Conservation (phyloP, 1,140 invertebrate species). For the Spodoptera litura region DNA sequence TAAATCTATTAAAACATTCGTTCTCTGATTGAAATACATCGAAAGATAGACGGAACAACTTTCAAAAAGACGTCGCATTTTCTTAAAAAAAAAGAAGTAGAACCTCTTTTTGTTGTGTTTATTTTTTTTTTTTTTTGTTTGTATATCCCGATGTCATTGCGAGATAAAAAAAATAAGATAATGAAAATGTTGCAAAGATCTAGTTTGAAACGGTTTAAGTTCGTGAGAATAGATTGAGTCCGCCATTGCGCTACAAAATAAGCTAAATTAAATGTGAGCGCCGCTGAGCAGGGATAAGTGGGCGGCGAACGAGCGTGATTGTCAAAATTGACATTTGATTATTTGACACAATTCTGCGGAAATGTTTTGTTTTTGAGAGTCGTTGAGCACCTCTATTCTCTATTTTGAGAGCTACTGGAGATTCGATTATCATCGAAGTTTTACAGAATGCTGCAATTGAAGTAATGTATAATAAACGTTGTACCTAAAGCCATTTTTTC, state of each 20-base stretch:
- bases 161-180: conserved; percentile 19
- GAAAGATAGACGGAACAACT: neutral
- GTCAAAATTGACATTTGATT: conserved; percentile 17
- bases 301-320: neutral
- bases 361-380: neutral
- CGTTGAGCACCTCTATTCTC: no score
- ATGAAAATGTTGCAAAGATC: conserved; percentile 1
- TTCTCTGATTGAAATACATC: conserved; percentile 22
- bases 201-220: neutral
- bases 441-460: no score
- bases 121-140: neutral
- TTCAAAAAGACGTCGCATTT: neutral
- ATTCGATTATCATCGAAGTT: no score
- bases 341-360: neutral
- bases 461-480: no score
- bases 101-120: neutral
- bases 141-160: conserved; percentile 6
- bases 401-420: no score
- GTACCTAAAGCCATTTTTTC: no score
- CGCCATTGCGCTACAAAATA: neutral
- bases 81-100: neutral
- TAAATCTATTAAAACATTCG: conserved; percentile 25
- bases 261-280: conserved; percentile 14
- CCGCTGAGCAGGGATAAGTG: neutral
- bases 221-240: conserved; percentile 13